A percentile compares a stretch with the other conserved stretches of the same genome.
These are phyloP conservation scores for Morpho achilles DNA, from an alignment of 2,888 invertebrate genomes.

Conservation along the genomic window DNA sequence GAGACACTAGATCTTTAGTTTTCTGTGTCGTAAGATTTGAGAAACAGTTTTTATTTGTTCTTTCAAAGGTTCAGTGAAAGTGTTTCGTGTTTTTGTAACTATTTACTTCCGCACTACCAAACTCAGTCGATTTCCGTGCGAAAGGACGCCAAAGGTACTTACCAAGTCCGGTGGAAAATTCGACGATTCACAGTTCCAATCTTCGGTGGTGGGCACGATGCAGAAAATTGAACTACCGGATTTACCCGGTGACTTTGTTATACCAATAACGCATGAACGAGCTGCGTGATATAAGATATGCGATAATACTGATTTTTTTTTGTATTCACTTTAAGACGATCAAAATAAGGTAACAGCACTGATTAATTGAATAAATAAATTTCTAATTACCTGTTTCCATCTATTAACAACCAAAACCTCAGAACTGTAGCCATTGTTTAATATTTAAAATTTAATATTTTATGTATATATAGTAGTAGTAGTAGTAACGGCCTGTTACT, in stretches of 20 bases:
- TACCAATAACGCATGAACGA: conserved; percentile 2
- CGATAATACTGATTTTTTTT: too few species aligned
- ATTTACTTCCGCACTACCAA: conserved; percentile 37
- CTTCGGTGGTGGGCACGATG: conserved; percentile 41
- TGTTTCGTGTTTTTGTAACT: conserved; percentile 19
- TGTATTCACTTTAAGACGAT: too few species aligned
- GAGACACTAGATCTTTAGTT: too few species aligned
- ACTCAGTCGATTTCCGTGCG: conserved; percentile 32
- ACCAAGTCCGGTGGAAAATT: conserved; percentile 37
- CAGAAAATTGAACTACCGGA: conserved; percentile 54
- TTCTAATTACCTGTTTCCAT: too few species aligned
- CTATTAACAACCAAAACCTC: too few species aligned
- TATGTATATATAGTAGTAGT: too few species aligned
- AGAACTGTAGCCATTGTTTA: too few species aligned
- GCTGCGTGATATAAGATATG: not conserved
- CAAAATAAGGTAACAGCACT: too few species aligned
- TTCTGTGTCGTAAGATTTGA: too few species aligned
- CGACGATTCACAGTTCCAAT: conserved; percentile 48
- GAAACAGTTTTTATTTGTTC: not conserved
- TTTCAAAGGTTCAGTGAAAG: conserved; percentile 5
- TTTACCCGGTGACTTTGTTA: conserved; percentile 21
- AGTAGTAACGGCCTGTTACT: too few species aligned
- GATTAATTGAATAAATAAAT: too few species aligned
- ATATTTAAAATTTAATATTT: too few species aligned
- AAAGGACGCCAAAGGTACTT: conserved; percentile 28